phyloP scores from a whole-genome alignment of 1,140 invertebrate species.

The Belonocnema kinseyi region DNA sequence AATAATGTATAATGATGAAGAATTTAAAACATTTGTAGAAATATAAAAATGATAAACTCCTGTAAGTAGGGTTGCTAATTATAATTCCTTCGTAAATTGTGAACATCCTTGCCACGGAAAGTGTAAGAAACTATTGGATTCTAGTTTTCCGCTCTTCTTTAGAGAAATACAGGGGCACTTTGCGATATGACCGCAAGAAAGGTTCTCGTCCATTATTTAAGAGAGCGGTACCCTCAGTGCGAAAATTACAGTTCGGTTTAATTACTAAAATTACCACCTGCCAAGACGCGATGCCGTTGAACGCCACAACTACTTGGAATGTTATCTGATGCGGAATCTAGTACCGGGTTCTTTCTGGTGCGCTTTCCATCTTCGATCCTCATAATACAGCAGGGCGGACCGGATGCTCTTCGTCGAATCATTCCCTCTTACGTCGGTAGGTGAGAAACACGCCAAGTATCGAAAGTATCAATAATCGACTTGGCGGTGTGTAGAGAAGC shows the following conservation, averaged over 20 bases:
- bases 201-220: constrained; percentile 52
- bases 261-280: constrained; percentile 57
- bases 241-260: constrained; percentile 60
- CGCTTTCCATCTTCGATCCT: neutral
- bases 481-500: neutral
- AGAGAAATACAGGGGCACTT: constrained; percentile 17
- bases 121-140: constrained; percentile 23
- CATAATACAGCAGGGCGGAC: neutral
- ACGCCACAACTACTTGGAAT: constrained; percentile 47
- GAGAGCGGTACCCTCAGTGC: constrained; percentile 43
- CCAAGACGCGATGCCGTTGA: constrained; percentile 35
- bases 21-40: neutral
- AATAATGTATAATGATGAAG: constrained; percentile 23
- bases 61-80: neutral
- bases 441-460: constrained; percentile 5
- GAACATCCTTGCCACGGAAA: constrained; percentile 1
- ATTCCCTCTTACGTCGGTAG: neutral
- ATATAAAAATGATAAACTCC: neutral
- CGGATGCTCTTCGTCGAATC: constrained; percentile 12
- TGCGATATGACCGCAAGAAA: constrained; percentile 24
- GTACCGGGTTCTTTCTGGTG: neutral
- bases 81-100: neutral
- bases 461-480: constrained; percentile 16
- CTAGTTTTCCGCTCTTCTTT: constrained; percentile 11
- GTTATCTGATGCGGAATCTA: constrained; percentile 41